These are phyloP conservation scores for Mormyrops boulengeri DNA, from an alignment of 2,797 vertebrate species.

Conservation along the genomic window DNA sequence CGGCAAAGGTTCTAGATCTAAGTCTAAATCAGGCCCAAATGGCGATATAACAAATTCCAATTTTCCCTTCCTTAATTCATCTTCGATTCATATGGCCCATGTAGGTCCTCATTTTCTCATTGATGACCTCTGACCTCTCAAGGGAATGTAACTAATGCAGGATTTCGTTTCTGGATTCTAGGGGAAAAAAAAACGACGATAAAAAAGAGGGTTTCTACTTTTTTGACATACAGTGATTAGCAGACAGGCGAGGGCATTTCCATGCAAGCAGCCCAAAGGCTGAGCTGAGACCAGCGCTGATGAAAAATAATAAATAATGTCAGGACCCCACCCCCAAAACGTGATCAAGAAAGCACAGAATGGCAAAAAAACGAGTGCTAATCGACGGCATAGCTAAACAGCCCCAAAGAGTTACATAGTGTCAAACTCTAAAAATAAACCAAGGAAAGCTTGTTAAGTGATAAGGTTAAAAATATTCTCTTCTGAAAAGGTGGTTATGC, in stretches of 20 bases:
- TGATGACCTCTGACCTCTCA: conserved; percentile 40
- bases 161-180: conserved; percentile 51
- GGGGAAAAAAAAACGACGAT: conserved; percentile 54
- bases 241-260: conserved; percentile 65
- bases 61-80: background rate
- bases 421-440: background rate
- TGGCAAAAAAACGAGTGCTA: conserved; percentile 30
- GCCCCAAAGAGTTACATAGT: background rate
- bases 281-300: conserved; percentile 58
- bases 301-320: conserved; percentile 77
- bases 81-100: background rate
- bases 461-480: background rate
- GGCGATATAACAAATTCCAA: background rate
- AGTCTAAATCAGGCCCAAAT: background rate
- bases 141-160: conserved; percentile 46
- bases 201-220: conserved; percentile 55
- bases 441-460: background rate
- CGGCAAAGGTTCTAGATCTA: background rate
- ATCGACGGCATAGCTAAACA: background rate
- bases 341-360: conserved; percentile 26
- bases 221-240: conserved; percentile 69
- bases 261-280: conserved; percentile 65
- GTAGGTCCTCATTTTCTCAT: background rate
- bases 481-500: background rate
- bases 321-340: conserved; percentile 68